phyloP scores from a whole-genome alignment of 2,113 vertebrate genomes.

The Philantomba maxwellii region DNA sequence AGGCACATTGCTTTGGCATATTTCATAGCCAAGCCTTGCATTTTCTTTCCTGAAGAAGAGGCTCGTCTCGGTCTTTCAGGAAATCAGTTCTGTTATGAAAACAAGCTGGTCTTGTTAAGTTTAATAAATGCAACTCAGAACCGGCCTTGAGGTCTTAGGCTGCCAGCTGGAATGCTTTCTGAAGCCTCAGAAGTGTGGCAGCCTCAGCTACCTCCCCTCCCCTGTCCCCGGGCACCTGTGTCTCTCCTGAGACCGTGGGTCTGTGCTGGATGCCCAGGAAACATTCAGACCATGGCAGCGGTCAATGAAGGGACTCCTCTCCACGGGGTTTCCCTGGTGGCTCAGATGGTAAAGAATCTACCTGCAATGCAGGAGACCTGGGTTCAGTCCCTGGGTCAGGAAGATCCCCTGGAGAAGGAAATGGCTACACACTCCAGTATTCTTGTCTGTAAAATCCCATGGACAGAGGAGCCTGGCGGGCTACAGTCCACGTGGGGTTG shows the following conservation, averaged over 20 bases:
- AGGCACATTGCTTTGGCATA: background rate
- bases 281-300: background rate
- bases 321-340: fast-evolving
- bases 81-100: background rate
- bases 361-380: background rate
- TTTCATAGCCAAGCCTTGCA: background rate
- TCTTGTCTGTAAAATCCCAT: background rate
- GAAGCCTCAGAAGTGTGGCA: background rate
- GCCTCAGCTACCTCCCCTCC: background rate
- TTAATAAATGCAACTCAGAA: background rate
- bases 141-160: background rate
- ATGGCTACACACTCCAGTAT: background rate
- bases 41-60: background rate
- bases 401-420: background rate
- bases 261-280: background rate
- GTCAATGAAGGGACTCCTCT: background rate
- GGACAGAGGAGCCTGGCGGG: background rate
- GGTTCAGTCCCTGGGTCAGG: background rate
- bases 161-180: background rate
- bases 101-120: background rate
- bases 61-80: background rate
- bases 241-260: background rate
- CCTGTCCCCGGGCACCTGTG: background rate
- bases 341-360: background rate
- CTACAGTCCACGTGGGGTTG: background rate